Percentiles rank a stretch among this genome's conserved stretches.
Evolutionary conservation across 1,140 invertebrate genomes (phyloP).

Genomic region (Zeugodacus cucurbitae): DNA sequence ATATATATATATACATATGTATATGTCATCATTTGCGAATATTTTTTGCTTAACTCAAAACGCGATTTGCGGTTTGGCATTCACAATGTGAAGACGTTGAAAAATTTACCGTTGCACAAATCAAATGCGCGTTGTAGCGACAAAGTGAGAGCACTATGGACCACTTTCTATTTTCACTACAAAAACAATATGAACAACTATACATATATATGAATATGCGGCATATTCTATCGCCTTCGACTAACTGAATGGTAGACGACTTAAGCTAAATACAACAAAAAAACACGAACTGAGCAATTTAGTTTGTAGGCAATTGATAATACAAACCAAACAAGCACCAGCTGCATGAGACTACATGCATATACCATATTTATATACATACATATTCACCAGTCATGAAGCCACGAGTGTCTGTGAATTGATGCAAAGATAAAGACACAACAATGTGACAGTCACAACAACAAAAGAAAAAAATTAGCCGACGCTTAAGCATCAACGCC

Average conservation of each 20-base stretch:
- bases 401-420: neutral
- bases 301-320: constrained; percentile 43
- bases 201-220: neutral
- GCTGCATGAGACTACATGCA: too few relatives aligned
- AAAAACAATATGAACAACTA: constrained; percentile 47
- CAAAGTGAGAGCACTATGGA: constrained; percentile 57
- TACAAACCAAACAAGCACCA: neutral
- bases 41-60: neutral
- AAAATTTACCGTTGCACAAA: constrained; percentile 40
- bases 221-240: neutral
- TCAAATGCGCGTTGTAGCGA: constrained; percentile 47
- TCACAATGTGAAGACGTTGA: constrained; percentile 1
- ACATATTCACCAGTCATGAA: neutral
- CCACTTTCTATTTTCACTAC: constrained; percentile 66
- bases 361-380: too few relatives aligned
- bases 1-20: too few relatives aligned
- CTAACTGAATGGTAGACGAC: neutral
- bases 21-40: neutral
- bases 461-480: neutral
- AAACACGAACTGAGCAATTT: constrained; percentile 46
- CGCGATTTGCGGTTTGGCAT: constrained; percentile 26
- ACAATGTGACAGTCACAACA: neutral
- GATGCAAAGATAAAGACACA: neutral
- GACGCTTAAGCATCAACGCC: neutral
- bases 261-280: neutral